phyloP scores from a whole-genome alignment of 2,888 invertebrate species.

The Philaethria dido region DNA sequence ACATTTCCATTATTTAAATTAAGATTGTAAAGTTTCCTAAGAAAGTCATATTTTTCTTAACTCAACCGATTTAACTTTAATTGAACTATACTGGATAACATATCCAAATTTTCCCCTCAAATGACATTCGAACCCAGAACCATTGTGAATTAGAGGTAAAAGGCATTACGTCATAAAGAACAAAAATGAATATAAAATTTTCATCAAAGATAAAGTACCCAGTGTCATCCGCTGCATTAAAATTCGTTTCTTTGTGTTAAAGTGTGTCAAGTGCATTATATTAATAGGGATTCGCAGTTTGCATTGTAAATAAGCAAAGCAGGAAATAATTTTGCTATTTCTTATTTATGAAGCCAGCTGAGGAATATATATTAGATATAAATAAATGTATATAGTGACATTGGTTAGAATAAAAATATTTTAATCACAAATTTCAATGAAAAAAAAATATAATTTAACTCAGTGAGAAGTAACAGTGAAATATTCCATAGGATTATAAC shows the following conservation, averaged over 20 bases:
- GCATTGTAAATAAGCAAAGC: conserved; percentile 22
- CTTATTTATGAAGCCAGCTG: not conserved
- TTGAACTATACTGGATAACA: not conserved
- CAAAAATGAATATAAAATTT: not conserved
- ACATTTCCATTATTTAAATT: too few relatives aligned
- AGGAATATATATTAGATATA: not conserved
- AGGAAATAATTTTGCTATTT: conserved; percentile 24
- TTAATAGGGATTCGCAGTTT: conserved; percentile 14
- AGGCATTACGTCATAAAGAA: not conserved
- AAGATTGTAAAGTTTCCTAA: too few relatives aligned
- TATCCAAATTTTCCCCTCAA: not conserved
- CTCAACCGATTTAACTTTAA: too few relatives aligned
- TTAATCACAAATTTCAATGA: not conserved
- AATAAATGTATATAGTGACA: not conserved
- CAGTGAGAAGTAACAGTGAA: too few relatives aligned
- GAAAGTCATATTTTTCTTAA: too few relatives aligned
- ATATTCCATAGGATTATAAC: too few relatives aligned
- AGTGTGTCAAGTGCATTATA: conserved; percentile 44
- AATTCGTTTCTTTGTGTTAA: conserved; percentile 41
- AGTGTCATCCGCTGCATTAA: conserved; percentile 27
- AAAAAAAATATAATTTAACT: too few relatives aligned
- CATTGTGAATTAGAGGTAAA: not conserved
- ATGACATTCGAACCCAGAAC: not conserved
- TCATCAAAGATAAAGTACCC: not conserved
- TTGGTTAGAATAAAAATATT: not conserved